These are phyloP conservation scores for Zaprionus ornatus DNA, from an alignment of 1,140 invertebrate species.

Conservation along the genomic window DNA sequence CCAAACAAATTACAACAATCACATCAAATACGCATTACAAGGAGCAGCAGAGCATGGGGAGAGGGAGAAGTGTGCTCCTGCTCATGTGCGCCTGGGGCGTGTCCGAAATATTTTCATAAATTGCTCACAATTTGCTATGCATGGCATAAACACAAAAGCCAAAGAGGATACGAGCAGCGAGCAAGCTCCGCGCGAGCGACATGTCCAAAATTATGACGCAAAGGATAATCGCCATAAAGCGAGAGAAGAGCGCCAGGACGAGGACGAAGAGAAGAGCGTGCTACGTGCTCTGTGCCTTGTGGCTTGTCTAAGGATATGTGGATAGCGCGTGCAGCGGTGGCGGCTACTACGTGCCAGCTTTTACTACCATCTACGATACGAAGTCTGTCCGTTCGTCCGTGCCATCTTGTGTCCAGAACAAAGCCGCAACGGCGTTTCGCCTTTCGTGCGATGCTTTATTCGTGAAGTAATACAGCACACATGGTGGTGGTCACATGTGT, in stretches of 20 bases:
- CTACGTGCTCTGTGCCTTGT: not conserved
- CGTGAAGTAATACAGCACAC: constrained; percentile 18
- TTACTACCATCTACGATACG: not conserved
- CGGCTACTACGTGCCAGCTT: constrained; percentile 17
- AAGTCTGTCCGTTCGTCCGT: not conserved
- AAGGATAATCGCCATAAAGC: constrained; percentile 65
- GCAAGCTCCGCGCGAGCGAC: constrained; percentile 41
- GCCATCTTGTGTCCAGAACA: not conserved
- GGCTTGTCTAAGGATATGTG: constrained; percentile 19
- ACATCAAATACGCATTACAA: constrained; percentile 56
- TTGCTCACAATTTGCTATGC: constrained; percentile 78
- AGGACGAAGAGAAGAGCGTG: not conserved
- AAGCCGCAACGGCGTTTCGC: not conserved
- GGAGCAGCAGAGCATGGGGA: not conserved
- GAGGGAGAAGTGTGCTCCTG: not conserved
- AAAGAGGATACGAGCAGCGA: constrained; percentile 20
- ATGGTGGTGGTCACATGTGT: not conserved
- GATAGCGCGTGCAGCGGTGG: constrained; percentile 1
- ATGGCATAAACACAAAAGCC: constrained; percentile 62
- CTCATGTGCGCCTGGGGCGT: constrained; percentile 2
- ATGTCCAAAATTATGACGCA: constrained; percentile 69
- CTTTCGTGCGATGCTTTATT: constrained; percentile 56
- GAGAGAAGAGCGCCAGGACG: constrained; percentile 12
- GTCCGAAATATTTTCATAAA: constrained; percentile 73
- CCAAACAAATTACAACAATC: constrained; percentile 82